Conservation (phyloP, 2,113 vertebrate genomes). For the Piaya cayana region DNA sequence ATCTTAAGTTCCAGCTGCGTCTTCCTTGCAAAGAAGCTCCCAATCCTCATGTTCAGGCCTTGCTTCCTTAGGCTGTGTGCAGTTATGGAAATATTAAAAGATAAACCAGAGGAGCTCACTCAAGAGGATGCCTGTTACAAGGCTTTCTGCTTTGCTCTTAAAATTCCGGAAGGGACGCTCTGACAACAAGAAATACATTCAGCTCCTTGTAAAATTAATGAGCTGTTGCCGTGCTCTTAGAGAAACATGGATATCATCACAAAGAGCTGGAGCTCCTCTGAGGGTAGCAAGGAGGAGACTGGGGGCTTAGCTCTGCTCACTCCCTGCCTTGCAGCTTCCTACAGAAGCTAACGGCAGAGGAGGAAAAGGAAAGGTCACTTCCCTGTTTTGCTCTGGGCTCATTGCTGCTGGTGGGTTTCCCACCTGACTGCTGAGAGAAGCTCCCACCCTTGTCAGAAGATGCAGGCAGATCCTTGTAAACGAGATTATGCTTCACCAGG, state of each 20-base stretch:
- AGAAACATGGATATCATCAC: neutral
- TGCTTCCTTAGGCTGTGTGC: neutral
- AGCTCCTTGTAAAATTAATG: conserved; percentile 31
- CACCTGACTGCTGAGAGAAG: neutral
- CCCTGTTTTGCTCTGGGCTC: neutral
- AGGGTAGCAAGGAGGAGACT: neutral
- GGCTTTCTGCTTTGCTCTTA: conserved; percentile 6
- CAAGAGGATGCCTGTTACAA: neutral
- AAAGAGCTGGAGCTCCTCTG: neutral
- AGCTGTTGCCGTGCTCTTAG: neutral
- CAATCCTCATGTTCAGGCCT: rapidly evolving
- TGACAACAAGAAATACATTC: neutral
- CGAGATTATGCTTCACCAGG: rapidly evolving
- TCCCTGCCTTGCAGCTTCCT: neutral
- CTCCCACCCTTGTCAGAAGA: neutral
- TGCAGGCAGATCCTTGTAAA: neutral
- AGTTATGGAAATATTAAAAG: neutral
- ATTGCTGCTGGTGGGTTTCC: neutral
- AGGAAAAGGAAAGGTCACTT: neutral
- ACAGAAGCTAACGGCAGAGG: neutral
- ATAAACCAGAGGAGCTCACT: neutral
- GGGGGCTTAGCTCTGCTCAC: neutral
- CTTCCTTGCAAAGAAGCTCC: neutral
- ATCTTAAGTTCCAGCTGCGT: neutral
- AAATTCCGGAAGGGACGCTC: neutral